These are phyloP conservation scores for Pseudorhombus dupliciocellatus DNA, from an alignment of 2,113 vertebrate genomes.

Conservation along the genomic window DNA sequence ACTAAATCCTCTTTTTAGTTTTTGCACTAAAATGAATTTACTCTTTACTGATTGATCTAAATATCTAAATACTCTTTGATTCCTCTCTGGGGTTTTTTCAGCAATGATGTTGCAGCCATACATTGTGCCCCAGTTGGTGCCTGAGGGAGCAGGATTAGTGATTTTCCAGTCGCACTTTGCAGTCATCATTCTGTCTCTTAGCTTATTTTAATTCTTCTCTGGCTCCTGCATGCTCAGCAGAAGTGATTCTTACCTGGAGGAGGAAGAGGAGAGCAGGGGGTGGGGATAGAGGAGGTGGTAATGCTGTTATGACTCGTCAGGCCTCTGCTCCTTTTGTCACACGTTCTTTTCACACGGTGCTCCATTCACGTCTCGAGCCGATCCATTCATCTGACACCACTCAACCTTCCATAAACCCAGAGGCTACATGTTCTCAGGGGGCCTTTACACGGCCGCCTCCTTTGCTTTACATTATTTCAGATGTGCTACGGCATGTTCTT, in stretches of 20 bases:
- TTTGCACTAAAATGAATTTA: too few relatives aligned
- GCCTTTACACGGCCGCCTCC: conserved; percentile 36
- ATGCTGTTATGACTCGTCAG: conserved; percentile 49
- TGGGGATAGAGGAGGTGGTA: conserved; percentile 45
- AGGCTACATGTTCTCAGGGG: conserved; percentile 50
- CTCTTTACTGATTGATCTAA: too few relatives aligned
- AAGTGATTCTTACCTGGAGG: conserved; percentile 52
- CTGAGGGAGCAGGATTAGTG: conserved; percentile 49
- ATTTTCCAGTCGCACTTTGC: conserved; percentile 33
- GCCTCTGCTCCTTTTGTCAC: conserved; percentile 41
- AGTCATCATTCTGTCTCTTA: conserved; percentile 14
- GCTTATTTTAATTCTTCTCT: conserved; percentile 39
- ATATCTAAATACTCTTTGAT: too few relatives aligned
- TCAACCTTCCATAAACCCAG: conserved; percentile 2
- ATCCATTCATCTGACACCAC: conserved; percentile 58
- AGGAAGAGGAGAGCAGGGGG: conserved; percentile 14
- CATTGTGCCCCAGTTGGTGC: conserved; percentile 12
- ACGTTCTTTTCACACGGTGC: conserved; percentile 19
- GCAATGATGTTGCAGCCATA: conserved; percentile 8
- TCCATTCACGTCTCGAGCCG: conserved; percentile 45
- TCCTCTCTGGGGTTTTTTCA: conserved; percentile 19
- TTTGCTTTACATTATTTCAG: conserved; percentile 49
- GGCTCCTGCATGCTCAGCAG: conserved; percentile 33
- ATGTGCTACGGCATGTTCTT: conserved; percentile 55
- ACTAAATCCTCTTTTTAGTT: too few relatives aligned